Evolutionary conservation across 2,797 vertebrate genomes (phyloP).

Genomic region (Enteromius viviparus): DNA sequence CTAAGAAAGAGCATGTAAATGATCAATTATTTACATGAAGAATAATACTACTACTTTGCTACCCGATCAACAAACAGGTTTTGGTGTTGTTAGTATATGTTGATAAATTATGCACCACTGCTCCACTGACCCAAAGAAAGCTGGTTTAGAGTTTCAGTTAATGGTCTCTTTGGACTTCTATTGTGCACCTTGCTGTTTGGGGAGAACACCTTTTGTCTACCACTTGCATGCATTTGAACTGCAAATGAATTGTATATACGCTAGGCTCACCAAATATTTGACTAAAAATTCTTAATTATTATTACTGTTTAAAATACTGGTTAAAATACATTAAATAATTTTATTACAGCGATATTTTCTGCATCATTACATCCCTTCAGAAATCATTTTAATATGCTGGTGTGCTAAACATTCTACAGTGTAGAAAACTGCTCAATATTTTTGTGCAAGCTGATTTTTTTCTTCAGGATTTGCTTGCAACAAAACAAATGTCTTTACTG

Average conservation of each 20-base stretch:
- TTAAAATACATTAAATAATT: no score
- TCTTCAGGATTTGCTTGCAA: neutral
- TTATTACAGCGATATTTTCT: neutral
- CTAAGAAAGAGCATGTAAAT: neutral
- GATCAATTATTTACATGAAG: neutral
- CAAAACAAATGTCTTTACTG: neutral
- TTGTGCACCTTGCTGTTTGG: slow-evolving; percentile 25
- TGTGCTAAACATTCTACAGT: neutral
- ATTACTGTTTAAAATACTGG: neutral
- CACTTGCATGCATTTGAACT: neutral
- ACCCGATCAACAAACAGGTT: slow-evolving; percentile 9
- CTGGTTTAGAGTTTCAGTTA: slow-evolving; percentile 57
- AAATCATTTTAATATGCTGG: neutral
- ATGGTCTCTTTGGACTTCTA: slow-evolving; percentile 34
- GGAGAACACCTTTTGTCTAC: slow-evolving; percentile 11
- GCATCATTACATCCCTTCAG: neutral
- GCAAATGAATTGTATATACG: neutral
- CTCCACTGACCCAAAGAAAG: slow-evolving; percentile 41
- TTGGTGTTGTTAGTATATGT: slow-evolving; percentile 10
- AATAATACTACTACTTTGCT: neutral
- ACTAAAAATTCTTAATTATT: neutral
- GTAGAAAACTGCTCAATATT: neutral
- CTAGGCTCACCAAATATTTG: neutral
- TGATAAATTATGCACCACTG: slow-evolving; percentile 61
- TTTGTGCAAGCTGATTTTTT: neutral